These are phyloP conservation scores for Perca fluviatilis DNA, from an alignment of 2,113 vertebrate genomes.

Conservation along the genomic window DNA sequence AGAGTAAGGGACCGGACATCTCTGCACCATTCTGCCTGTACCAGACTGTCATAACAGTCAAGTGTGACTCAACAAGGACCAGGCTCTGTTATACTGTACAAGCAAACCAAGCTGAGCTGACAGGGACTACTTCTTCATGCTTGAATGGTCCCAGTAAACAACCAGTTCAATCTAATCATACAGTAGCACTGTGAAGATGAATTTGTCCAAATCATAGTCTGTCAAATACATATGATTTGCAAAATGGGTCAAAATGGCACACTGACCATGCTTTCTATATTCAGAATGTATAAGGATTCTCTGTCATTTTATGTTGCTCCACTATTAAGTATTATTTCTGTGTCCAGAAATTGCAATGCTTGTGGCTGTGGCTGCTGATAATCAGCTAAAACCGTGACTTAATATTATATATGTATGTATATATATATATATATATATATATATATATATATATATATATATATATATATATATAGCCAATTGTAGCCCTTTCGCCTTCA, in stretches of 20 bases:
- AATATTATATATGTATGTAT: neutral
- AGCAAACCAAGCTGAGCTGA: neutral
- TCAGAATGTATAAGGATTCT: neutral
- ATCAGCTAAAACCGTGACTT: neutral
- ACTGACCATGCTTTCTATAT: neutral
- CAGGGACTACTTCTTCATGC: neutral
- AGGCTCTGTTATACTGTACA: constrained; percentile 20
- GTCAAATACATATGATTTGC: neutral
- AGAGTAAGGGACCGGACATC: neutral
- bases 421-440: no score
- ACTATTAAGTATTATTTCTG: neutral
- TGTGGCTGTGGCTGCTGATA: neutral
- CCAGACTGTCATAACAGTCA: constrained; percentile 57
- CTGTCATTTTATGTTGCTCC: neutral
- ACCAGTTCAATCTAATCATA: neutral
- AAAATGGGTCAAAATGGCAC: neutral
- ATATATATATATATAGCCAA: no score
- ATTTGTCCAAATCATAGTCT: neutral
- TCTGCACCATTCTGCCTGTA: neutral
- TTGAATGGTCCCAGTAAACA: neutral
- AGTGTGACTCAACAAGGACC: constrained; percentile 56
- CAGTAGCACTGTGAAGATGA: neutral
- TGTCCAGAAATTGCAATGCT: neutral
- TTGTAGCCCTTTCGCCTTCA: no score
- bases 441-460: no score